These are phyloP conservation scores for Mesitornis unicolor DNA, from an alignment of 2,113 vertebrate genomes.

Conservation along the genomic window DNA sequence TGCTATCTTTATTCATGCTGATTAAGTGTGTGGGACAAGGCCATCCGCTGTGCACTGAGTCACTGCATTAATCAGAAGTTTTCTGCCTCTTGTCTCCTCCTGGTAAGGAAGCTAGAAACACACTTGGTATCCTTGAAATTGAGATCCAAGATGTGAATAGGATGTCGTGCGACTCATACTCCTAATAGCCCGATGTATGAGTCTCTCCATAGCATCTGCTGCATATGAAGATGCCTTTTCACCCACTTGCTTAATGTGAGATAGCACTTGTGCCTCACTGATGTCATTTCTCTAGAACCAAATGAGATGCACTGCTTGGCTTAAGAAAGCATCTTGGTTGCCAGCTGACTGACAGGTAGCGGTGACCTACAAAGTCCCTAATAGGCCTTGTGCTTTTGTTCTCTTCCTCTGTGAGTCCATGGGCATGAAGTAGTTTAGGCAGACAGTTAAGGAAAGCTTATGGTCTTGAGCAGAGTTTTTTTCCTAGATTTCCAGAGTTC, in stretches of 20 bases:
- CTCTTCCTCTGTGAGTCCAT: background rate
- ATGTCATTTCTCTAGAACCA: background rate
- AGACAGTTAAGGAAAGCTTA: background rate
- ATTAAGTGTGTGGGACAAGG: background rate
- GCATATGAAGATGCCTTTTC: background rate
- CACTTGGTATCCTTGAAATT: background rate
- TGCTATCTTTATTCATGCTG: background rate
- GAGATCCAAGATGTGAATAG: background rate
- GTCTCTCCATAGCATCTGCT: background rate
- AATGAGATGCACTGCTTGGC: background rate
- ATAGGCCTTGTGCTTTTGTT: fast-evolving
- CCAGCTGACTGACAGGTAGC: background rate
- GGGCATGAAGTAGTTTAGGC: background rate
- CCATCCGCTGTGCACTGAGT: background rate
- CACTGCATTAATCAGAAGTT: background rate
- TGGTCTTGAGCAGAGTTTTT: background rate
- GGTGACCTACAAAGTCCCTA: background rate
- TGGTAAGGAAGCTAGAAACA: background rate
- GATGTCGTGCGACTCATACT: background rate
- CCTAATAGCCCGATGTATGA: background rate
- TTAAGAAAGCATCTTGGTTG: background rate
- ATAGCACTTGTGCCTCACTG: background rate
- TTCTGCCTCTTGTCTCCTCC: background rate
- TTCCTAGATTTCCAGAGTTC: background rate
- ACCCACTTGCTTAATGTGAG: background rate